A percentile compares a stretch with the other conserved stretches of the same genome.
Evolutionary conservation across 2,888 invertebrate genomes (phyloP).

Genomic region (Furcula furcula): DNA sequence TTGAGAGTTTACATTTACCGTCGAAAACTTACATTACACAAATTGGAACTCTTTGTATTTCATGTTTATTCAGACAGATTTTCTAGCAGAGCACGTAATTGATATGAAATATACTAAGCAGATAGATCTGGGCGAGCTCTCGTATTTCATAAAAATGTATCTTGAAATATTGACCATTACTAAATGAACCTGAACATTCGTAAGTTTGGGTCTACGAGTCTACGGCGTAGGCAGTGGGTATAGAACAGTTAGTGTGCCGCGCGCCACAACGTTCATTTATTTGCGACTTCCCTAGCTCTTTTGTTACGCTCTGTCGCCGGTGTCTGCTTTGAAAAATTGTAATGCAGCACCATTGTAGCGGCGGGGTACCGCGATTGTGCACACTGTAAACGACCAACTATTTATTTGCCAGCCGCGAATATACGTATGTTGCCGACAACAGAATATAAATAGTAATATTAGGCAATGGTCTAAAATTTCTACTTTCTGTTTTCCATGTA

Average conservation of each 20-base stretch:
- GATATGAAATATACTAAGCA: conserved; percentile 6
- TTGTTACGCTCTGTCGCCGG: conserved; percentile 75
- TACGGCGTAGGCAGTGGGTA: conserved; percentile 38
- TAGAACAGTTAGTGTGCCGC: conserved; percentile 62
- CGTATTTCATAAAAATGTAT: no score
- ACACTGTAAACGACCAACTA: conserved; percentile 37
- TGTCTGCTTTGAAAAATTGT: conserved; percentile 79
- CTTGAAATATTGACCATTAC: no score
- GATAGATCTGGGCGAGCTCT: no score
- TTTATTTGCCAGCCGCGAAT: conserved; percentile 36
- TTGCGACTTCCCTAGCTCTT: conserved; percentile 76
- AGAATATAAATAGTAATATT: no score
- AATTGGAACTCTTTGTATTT: conserved; percentile 66
- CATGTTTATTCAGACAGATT: conserved; percentile 37
- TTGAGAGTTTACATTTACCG: conserved; percentile 58
- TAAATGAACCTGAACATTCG: no score
- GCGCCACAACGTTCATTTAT: conserved; percentile 74
- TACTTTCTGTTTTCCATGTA: no score
- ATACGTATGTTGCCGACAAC: no score
- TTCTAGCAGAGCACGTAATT: conserved; percentile 24
- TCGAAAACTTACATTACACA: conserved; percentile 72
- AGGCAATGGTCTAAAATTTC: no score
- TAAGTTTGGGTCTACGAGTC: conserved; percentile 23
- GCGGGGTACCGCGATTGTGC: conserved; percentile 66
- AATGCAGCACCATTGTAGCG: conserved; percentile 72